A percentile compares a stretch with the other conserved stretches of the same genome.
Evolutionary conservation across 1,140 invertebrate species (phyloP).

Genomic region (Drosophila sproati): DNA sequence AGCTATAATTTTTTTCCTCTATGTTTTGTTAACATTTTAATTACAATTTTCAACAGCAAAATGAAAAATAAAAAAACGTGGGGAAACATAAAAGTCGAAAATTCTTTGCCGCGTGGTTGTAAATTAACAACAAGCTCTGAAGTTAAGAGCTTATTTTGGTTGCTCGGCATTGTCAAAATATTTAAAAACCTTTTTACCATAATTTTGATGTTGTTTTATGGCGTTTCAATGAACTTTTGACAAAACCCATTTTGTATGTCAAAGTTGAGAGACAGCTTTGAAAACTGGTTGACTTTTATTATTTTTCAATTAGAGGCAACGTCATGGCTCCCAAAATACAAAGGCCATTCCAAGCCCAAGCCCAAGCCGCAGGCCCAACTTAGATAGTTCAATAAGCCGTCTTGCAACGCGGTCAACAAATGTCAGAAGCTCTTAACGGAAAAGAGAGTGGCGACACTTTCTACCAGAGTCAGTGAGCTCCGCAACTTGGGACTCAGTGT

Average conservation of each 20-base stretch:
- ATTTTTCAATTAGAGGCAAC: slow-evolving; percentile 43
- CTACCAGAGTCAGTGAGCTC: slow-evolving; percentile 30
- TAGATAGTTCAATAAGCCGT: slow-evolving; percentile 36
- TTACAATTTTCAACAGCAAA: slow-evolving; percentile 56
- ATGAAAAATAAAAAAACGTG: slow-evolving; percentile 15
- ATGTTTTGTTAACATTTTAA: slow-evolving; percentile 49
- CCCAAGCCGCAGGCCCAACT: neutral
- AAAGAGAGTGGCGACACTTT: slow-evolving; percentile 53
- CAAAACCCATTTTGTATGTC: slow-evolving; percentile 34
- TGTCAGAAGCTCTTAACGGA: slow-evolving; percentile 25
- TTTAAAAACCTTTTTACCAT: slow-evolving; percentile 38
- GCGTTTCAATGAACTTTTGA: slow-evolving; percentile 47
- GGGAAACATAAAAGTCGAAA: slow-evolving; percentile 24
- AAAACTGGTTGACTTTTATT: slow-evolving; percentile 50
- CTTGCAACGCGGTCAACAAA: slow-evolving; percentile 24
- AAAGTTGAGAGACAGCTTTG: slow-evolving; percentile 37
- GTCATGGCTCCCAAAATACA: slow-evolving; percentile 4
- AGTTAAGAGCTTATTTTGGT: slow-evolving; percentile 20
- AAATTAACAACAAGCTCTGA: slow-evolving; percentile 29
- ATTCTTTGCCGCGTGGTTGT: slow-evolving; percentile 4
- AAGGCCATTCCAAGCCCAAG: slow-evolving; percentile 1
- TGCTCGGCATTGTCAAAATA: slow-evolving; percentile 42
- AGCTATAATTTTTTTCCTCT: slow-evolving; percentile 15
- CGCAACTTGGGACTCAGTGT: slow-evolving; percentile 20
- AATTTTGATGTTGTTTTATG: slow-evolving; percentile 1